Base-by-base conservation (phyloP, 2,888 invertebrate species). In the Mythimna ferrago region DNA sequence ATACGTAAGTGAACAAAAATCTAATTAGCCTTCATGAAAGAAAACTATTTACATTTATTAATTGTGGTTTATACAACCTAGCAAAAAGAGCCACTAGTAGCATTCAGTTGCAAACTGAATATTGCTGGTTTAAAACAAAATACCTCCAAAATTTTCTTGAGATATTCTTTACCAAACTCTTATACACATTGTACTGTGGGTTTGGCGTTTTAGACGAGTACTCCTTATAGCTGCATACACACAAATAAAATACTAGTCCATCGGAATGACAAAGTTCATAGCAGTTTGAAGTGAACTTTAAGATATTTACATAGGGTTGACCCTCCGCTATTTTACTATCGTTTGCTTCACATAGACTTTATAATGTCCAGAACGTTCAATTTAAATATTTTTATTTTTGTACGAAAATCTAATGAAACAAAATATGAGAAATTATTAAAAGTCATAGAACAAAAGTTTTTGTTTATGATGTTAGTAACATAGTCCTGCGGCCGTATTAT, bases 141-240 rank as follows among this genome's bases (percentile, higher is more conserved):
- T 81, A 81, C 81, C 84, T 78, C 72, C 81, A 71, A 61, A 84
- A 81, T 66, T 71, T 83, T 26, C 38, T 68, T 16, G 81, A 56
- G 11, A 38, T 19, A 0, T 38, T 64, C 62, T 80, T 63, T 44
- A 82, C 35, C 32, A 38, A 56, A 11, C 64, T 53, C 48, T 63
- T 73, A 66, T 82, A 82, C 44, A 60, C 68, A n/a, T 56, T 51
- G 63, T 78, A 84, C 38, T 74, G 78, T 56, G 82, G 74, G 35
- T 81, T 81, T 41, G 56, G 66, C 11, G 72, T 61, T 69, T 19
- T 70, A n/a, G 71, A 71, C 21, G 82, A 74, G 57, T 82, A 83
- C 53, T 82, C 78, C 64, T 21, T 78, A 79, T 61, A 64, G 74
- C 85, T 87, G 71, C 84, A 61, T 69, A 76, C 53, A 41, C 41